These are phyloP conservation scores for Poecilus cupreus DNA, from an alignment of 2,888 invertebrate species.

Conservation along the genomic window DNA sequence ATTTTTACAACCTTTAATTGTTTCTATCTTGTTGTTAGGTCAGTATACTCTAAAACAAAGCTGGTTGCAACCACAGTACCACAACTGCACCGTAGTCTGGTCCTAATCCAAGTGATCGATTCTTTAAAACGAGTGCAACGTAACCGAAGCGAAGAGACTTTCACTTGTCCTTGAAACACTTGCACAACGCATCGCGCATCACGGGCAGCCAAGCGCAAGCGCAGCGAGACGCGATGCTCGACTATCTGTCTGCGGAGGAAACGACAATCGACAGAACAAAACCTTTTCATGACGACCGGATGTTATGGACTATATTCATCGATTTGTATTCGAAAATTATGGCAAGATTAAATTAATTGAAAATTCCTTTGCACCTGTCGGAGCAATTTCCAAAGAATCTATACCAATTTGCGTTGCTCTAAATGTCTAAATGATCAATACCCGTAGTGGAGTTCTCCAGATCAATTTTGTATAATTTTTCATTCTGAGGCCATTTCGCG, in stretches of 20 bases:
- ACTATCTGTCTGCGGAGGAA: background rate
- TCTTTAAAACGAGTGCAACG: constrained; percentile 27
- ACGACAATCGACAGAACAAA: background rate
- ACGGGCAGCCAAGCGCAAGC: constrained; percentile 23
- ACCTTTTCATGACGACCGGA: too few relatives aligned
- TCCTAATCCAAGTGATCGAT: background rate
- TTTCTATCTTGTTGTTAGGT: too few relatives aligned
- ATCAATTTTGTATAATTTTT: background rate
- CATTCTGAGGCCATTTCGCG: background rate
- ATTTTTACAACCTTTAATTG: too few relatives aligned
- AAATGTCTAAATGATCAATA: background rate
- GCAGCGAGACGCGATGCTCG: background rate
- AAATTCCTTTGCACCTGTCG: too few relatives aligned
- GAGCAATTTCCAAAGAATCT: too few relatives aligned
- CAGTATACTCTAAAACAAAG: too few relatives aligned
- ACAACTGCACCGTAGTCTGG: too few relatives aligned
- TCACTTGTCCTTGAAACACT: constrained; percentile 69
- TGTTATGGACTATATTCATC: too few relatives aligned
- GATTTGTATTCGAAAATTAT: too few relatives aligned
- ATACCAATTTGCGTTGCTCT: too few relatives aligned
- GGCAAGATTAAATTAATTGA: too few relatives aligned
- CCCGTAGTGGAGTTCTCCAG: background rate
- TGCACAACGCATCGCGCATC: constrained; percentile 68
- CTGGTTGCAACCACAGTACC: too few relatives aligned
- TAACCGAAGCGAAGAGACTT: constrained; percentile 65